phyloP scores from a whole-genome alignment of 2,113 vertebrate species.

The Chamaea fasciata region DNA sequence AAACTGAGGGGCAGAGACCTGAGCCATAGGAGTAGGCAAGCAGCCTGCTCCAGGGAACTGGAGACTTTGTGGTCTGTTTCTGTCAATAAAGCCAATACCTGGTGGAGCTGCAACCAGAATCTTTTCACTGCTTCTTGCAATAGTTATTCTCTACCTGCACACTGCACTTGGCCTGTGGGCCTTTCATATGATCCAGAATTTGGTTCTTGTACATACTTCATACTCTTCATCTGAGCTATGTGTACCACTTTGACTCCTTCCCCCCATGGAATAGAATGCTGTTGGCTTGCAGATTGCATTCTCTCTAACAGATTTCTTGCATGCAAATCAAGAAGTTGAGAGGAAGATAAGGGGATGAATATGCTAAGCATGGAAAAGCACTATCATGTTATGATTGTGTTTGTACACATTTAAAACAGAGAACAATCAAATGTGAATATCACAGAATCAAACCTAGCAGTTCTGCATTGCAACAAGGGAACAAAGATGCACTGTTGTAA shows the following conservation, averaged over 20 bases:
- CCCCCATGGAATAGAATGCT: background rate
- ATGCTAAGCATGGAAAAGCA: constrained; percentile 14
- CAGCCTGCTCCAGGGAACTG: rapidly evolving
- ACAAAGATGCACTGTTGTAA: background rate
- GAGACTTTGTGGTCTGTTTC: background rate
- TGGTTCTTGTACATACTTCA: rapidly evolving
- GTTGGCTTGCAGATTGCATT: background rate
- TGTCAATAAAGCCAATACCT: background rate
- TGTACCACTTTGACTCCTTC: background rate
- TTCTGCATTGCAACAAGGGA: background rate
- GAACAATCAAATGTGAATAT: background rate
- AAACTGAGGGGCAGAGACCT: background rate
- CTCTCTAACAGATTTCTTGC: background rate
- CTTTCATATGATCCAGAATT: background rate
- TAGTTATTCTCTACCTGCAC: background rate
- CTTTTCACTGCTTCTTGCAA: background rate
- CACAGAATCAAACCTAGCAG: background rate
- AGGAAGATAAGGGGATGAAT: background rate
- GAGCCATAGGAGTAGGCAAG: background rate
- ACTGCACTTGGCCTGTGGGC: background rate
- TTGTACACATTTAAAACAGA: background rate
- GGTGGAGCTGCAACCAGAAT: background rate
- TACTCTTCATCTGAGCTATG: background rate
- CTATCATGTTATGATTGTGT: background rate
- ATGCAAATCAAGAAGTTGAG: constrained; percentile 42